phyloP scores from a whole-genome alignment of 2,113 vertebrate species.

The Puffinus mauretanicus region DNA sequence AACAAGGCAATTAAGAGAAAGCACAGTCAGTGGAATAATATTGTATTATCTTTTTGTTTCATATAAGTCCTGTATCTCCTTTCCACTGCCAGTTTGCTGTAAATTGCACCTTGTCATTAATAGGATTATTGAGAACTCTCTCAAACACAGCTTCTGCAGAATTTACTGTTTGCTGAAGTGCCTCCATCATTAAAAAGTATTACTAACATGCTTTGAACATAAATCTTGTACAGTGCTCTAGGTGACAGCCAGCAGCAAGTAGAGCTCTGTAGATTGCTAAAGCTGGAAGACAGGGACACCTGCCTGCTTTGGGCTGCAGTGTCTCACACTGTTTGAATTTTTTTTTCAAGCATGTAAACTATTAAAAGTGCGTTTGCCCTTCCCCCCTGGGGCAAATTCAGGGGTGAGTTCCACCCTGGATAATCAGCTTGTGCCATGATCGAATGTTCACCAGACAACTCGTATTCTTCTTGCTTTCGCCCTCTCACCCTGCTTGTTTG shows the following conservation, averaged over 20 bases:
- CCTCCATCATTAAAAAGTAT: neutral
- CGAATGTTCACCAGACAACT: accelerated
- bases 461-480: neutral
- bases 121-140: slow-evolving; percentile 53
- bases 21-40: slow-evolving; percentile 35
- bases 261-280: neutral
- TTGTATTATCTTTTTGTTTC: slow-evolving; percentile 63
- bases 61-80: slow-evolving; percentile 40
- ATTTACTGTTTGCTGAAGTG: slow-evolving; percentile 36
- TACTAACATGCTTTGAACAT: slow-evolving; percentile 30
- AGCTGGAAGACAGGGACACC: neutral
- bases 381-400: neutral
- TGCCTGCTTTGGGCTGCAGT: neutral
- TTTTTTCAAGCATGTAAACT: neutral
- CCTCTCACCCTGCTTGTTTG: neutral
- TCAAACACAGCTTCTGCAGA: slow-evolving; percentile 24
- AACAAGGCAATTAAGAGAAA: slow-evolving; percentile 61
- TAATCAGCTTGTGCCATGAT: neutral
- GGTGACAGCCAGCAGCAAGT: neutral
- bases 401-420: neutral
- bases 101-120: slow-evolving; percentile 61
- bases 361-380: neutral
- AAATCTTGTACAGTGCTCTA: neutral
- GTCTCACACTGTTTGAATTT: neutral
- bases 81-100: slow-evolving; percentile 37